phyloP scores from a whole-genome alignment of 1,140 invertebrate species.

The Procambarus virginalis region DNA sequence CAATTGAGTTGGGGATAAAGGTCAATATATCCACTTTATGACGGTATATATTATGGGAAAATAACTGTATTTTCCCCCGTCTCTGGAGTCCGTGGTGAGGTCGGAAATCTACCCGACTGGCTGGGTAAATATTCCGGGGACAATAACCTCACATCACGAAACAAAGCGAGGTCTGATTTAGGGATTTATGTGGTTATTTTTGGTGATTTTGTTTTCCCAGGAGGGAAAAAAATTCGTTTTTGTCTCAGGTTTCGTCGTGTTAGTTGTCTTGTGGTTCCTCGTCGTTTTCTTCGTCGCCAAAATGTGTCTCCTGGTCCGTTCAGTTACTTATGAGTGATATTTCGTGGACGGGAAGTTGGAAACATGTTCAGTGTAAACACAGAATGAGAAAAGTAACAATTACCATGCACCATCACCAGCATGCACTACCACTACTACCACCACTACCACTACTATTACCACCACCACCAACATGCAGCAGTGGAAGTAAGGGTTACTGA shows the following conservation, averaged over 20 bases:
- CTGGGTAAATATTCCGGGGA: background rate
- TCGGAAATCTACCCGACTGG: background rate
- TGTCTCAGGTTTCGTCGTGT: too few species aligned
- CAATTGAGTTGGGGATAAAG: slow-evolving; percentile 6
- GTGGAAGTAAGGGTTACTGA: background rate
- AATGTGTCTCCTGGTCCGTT: too few species aligned
- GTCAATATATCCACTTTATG: slow-evolving; percentile 35
- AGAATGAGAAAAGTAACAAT: background rate
- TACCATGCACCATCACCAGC: background rate
- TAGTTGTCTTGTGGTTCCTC: too few species aligned
- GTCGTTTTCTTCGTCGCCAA: too few species aligned
- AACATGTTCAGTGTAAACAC: too few species aligned
- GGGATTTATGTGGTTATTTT: too few species aligned
- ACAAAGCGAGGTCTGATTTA: background rate
- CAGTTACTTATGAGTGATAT: too few species aligned
- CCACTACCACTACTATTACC: background rate
- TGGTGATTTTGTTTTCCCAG: too few species aligned
- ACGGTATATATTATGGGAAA: slow-evolving; percentile 13
- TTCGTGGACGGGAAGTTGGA: too few species aligned
- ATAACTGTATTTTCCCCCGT: background rate
- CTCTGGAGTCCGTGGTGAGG: background rate
- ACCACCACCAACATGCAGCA: background rate
- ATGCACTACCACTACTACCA: background rate
- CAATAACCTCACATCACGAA: slow-evolving; percentile 7
- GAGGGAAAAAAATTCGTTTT: background rate